A percentile compares a stretch with the other conserved stretches of the same genome.
Conservation (phyloP, 2,113 vertebrate species). For the Mesembrinibis cayennensis region DNA sequence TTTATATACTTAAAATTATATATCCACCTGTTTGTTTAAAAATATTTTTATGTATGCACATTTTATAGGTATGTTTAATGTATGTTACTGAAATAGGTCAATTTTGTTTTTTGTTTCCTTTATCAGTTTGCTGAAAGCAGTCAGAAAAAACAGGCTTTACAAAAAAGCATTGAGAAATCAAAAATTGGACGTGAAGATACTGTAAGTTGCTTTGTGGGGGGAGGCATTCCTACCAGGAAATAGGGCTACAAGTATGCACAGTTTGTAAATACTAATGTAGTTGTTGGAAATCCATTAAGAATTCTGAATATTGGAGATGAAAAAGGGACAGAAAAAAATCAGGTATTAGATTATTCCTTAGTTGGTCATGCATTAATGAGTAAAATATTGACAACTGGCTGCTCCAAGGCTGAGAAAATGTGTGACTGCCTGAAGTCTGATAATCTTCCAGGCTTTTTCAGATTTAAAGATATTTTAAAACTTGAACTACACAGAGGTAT, state of each 20-base stretch:
- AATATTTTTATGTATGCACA: not conserved
- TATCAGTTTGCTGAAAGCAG: conserved; percentile 81
- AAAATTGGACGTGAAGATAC: conserved; percentile 90
- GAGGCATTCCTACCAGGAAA: not conserved
- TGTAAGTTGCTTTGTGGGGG: conserved; percentile 73
- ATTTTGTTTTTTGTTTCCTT: conserved; percentile 40
- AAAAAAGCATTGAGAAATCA: conserved; percentile 82
- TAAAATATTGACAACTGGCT: not conserved
- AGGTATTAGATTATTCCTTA: not conserved
- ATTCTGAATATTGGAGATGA: not conserved
- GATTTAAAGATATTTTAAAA: not conserved
- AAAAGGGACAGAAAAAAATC: not conserved
- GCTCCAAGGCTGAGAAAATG: not conserved
- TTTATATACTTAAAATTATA: not conserved
- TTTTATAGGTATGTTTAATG: not conserved
- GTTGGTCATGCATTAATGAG: not conserved
- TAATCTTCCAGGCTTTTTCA: not conserved
- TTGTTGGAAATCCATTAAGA: not conserved
- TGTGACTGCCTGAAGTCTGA: not conserved
- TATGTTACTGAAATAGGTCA: not conserved
- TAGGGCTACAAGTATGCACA: not conserved
- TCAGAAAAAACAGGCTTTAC: conserved; percentile 76
- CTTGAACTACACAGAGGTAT: not conserved
- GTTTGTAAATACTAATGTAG: not conserved
- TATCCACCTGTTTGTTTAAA: not conserved